phyloP scores from a whole-genome alignment of 2,113 vertebrate species.

The Fregata magnificens region DNA sequence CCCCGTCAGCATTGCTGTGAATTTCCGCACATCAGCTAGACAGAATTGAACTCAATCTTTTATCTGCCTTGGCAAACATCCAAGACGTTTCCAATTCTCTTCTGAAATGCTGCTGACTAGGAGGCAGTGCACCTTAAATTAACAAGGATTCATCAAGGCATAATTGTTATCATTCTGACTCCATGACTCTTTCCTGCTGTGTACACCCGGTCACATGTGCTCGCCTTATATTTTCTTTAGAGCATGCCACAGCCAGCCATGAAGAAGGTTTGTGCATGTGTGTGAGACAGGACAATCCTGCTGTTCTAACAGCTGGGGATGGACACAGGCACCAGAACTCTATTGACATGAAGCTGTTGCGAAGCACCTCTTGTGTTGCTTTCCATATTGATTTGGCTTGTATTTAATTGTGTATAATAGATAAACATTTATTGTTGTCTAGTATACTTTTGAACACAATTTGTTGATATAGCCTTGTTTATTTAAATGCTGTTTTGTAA shows the following conservation, averaged over 20 bases:
- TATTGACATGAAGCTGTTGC: background rate
- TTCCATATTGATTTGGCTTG: background rate
- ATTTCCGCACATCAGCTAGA: constrained; percentile 70
- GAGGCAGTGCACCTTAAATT: constrained; percentile 71
- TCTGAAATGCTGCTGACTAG: constrained; percentile 64
- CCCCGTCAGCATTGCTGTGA: constrained; percentile 63
- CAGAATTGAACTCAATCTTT: constrained; percentile 68
- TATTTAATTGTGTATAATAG: background rate
- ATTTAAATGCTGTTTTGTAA: background rate
- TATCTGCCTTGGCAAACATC: constrained; percentile 65
- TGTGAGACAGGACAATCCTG: background rate
- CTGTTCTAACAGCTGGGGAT: background rate
- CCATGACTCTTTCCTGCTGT: constrained; percentile 36
- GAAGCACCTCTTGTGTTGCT: background rate
- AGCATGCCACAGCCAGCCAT: background rate
- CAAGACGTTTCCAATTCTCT: constrained; percentile 64
- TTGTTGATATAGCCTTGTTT: background rate
- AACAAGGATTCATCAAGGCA: constrained; percentile 61
- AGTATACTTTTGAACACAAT: background rate
- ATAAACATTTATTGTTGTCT: background rate
- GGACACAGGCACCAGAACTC: background rate
- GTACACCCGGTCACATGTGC: constrained; percentile 8
- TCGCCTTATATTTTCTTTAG: background rate
- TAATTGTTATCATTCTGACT: constrained; percentile 43
- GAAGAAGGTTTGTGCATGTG: background rate